Evolutionary conservation across 92 coral and sea anemone species (phyloP).

Genomic region (Phenganax subtilis): DNA sequence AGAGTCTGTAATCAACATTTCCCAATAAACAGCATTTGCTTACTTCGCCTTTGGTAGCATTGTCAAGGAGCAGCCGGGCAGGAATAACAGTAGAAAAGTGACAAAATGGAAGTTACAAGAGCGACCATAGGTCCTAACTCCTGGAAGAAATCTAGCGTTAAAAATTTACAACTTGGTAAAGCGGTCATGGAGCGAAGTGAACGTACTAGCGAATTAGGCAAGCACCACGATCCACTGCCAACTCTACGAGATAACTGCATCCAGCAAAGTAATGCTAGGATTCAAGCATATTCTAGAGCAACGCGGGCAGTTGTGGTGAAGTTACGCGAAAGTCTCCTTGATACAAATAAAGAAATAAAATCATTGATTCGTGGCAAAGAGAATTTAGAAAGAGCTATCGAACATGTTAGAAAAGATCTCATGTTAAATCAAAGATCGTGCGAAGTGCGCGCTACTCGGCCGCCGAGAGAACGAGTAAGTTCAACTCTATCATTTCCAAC

Average conservation of each 20-base stretch:
- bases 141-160: conserved; percentile 94
- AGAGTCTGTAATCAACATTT: not conserved
- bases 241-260: conserved; percentile 90
- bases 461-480: conserved; percentile 86
- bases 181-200: conserved; percentile 83
- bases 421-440: conserved; percentile 73
- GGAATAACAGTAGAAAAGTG: not conserved
- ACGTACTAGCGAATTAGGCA: conserved; percentile 90
- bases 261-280: conserved; percentile 88
- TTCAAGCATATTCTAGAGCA: conserved; percentile 94
- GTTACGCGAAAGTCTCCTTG: conserved; percentile 81
- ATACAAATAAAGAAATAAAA: conserved; percentile 94
- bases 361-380: conserved; percentile 87
- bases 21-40: not conserved
- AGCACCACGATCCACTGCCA: conserved; percentile 86
- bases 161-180: conserved; percentile 76
- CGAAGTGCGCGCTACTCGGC: conserved; percentile 65
- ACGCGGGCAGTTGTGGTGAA: conserved; percentile 92
- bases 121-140: conserved; percentile 93
- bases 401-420: conserved; percentile 88
- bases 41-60: not conserved
- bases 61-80: not conserved
- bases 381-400: conserved; percentile 77
- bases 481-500: not conserved
- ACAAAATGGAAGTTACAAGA: conserved; percentile 49